These are phyloP conservation scores for Xestia sexstrigata DNA, from an alignment of 2,888 invertebrate species.

Conservation along the genomic window DNA sequence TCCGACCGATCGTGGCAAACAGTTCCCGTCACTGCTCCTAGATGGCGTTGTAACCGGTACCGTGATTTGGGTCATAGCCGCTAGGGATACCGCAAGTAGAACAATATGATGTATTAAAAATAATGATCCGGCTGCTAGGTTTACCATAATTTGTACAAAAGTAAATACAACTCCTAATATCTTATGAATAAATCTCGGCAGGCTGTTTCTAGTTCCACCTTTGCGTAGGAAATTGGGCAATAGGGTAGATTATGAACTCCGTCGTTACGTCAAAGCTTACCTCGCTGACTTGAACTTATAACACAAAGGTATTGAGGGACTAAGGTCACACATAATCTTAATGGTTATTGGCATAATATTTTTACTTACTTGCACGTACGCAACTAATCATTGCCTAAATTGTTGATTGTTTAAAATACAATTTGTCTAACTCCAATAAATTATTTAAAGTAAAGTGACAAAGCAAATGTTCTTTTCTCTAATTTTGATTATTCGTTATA, in stretches of 20 bases:
- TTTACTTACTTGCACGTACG: conserved; percentile 24
- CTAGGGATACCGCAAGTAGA: neutral
- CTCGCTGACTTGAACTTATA: conserved; percentile 13
- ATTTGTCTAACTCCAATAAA: neutral
- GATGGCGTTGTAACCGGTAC: conserved; percentile 65
- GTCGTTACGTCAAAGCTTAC: conserved; percentile 21
- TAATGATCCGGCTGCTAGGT: neutral
- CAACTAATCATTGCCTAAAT: neutral
- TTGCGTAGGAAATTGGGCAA: conserved; percentile 18
- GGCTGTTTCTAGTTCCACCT: conserved; percentile 22
- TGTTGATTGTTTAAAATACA: neutral
- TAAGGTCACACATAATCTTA: conserved; percentile 21
- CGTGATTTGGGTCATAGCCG: neutral
- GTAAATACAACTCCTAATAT: conserved; percentile 10
- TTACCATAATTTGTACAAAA: conserved; percentile 1
- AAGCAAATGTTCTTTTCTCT: neutral
- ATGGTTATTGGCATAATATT: conserved; percentile 9
- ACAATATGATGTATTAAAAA: conserved; percentile 5
- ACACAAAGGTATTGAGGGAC: conserved; percentile 23
- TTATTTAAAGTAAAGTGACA: neutral
- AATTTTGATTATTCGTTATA: neutral
- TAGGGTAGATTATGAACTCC: conserved; percentile 30
- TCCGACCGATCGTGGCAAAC: conserved; percentile 55
- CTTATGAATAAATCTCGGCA: conserved; percentile 6
- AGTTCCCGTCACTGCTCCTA: conserved; percentile 55